Base-by-base conservation (phyloP, 1,140 invertebrate species). In the Schlechtendalia chinensis region DNA sequence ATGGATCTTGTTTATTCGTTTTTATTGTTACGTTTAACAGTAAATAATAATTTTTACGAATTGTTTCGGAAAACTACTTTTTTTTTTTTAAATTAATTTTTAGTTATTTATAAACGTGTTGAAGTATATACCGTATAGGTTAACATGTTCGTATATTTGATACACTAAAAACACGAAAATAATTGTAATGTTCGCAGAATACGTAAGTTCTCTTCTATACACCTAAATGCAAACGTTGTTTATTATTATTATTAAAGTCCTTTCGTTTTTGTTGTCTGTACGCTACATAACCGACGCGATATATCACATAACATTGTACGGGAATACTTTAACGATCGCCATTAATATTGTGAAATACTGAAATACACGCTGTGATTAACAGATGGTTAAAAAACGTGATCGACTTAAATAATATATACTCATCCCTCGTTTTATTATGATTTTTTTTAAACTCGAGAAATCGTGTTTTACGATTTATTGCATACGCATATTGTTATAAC, bases 361-460 rank as follows among this genome's bases (percentile, higher is more conserved):
- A 39, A 39, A 39, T 8, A 8, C 32, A 45, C 32, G n/a, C 22
- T 32, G 19, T 45, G 19, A 45, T 67, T 65, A 45, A 22, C 3
- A 47, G 39, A 47, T 24, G 14, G 5, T 69, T 24, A 69, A 45
- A 24, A 69, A 5, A 47, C 39, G 14, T 24, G 39, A 39, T 69
- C 16, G 12, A 12, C 10, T 45, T 67, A 67, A 67, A 45, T 19
- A 45, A 1, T 67, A 45, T 67, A 45, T 39, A 39, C 32, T 3
- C 32, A 47, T 47, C 65, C 65, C 39, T 69, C 47, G n/a, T 47
- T 69, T 69, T 69, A 69, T 69, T 47, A 69, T n/a, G 39, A 69
- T 69, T n/a, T 3, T 69, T 11, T 45, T 14, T 24, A 47, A n/a
- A 12, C 0, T 69, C 6, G n/a, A 45, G 8, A 69, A 69, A n/a